Conservation (phyloP, 2,888 invertebrate species). For the Isoperla grammatica region DNA sequence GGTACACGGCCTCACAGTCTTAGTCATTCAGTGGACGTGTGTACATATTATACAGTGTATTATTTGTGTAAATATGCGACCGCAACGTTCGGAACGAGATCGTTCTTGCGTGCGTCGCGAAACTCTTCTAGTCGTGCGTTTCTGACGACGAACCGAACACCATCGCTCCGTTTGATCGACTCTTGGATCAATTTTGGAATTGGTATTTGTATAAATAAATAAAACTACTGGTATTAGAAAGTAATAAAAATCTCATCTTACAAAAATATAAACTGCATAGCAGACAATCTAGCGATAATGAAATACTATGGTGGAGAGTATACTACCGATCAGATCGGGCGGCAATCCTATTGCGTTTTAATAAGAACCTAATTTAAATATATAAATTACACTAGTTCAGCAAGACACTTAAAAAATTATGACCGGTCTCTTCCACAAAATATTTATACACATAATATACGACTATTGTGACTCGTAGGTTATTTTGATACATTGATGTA, state of each 20-base stretch:
- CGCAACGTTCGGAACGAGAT: background rate
- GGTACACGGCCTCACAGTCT: background rate
- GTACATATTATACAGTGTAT: conserved; percentile 6
- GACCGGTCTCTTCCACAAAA: conserved; percentile 15
- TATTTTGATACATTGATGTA: conserved; percentile 29
- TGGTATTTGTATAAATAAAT: too few species aligned
- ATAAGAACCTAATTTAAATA: too few species aligned
- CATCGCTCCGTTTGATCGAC: too few species aligned
- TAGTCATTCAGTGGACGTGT: background rate
- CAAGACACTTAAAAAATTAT: conserved; percentile 15
- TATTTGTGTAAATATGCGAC: conserved; percentile 3
- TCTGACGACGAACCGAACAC: too few species aligned
- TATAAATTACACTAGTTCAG: conserved; percentile 12
- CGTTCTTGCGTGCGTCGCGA: too few species aligned
- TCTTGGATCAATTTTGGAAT: too few species aligned
- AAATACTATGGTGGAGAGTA: too few species aligned
- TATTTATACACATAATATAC: conserved; percentile 16
- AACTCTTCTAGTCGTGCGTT: too few species aligned
- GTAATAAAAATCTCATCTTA: too few species aligned
- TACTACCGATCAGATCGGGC: too few species aligned
- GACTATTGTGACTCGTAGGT: conserved; percentile 18
- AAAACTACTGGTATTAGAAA: too few species aligned
- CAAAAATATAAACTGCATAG: background rate
- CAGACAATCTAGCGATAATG: conserved; percentile 12
- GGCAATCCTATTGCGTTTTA: too few species aligned